Evolutionary conservation across 2,888 invertebrate genomes (phyloP), one percentile per base, ranked within the genome.

Genomic region (Harpalus rufipes): DNA sequence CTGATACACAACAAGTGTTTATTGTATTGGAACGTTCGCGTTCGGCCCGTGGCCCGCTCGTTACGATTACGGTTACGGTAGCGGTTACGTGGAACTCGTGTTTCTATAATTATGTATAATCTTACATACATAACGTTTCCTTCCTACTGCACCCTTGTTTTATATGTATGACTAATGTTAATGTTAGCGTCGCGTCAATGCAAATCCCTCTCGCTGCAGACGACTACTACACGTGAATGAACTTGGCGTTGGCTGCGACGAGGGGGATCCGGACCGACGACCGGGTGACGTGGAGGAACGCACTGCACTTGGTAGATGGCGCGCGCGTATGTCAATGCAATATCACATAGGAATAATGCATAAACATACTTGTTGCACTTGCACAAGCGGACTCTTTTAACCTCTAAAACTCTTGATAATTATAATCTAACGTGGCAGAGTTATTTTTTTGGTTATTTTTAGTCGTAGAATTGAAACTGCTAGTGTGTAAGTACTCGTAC

Each of bases 361-460:
- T 41, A 74, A 41, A 74, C 44, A 41, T 44, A 74, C 44, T 74
- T 41, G 39, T n/a, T 32, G 78, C 78, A 76, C 76, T n/a, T 58
- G 78, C 78, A 76, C 76, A 78, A 79, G 82, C 84, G 74, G 72
- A 85, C 85, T 83, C 85, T 59, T 84, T 78, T 84, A 84, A 85
- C 65, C 81, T 81, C 81, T 87, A 87, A 87, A 87, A 87, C 87
- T 72, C 65, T 86, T 87, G 86, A 87, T 86, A 87, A 86, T 86
- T 86, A 82, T 87, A 86, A 87, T 87, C 88, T 88, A 88, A 87
- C 81, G 86, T 87, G 86, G 86, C 86, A 86, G 86, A 87, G 85
- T 87, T 86, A 44, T 72, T 72, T 72, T 72, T 86, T 86, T 86
- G 86, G 86, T 86, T 86, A 81, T 86, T 86, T 86, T 84, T 74